Evolutionary conservation across 2,113 vertebrate genomes (phyloP), one percentile per base, ranked within the genome.

Genomic region (Triplophysa dalaica): DNA sequence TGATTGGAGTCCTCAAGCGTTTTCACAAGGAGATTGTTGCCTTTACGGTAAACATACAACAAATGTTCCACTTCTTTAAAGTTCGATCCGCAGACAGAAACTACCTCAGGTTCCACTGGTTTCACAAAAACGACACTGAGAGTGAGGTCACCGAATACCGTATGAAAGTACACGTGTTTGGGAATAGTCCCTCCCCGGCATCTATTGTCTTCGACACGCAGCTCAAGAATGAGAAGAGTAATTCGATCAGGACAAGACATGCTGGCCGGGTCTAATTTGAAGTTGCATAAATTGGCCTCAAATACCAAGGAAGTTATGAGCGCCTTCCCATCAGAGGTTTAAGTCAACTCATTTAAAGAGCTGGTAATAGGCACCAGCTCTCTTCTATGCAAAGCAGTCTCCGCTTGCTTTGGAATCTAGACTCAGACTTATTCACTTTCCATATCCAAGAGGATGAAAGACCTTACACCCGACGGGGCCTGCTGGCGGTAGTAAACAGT

Each of bases 51-150:
- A 75, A 85, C n/a, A 50, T 85, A 8, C 24, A 83, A 12, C 83
- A 85, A 19, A 83, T 83, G 76, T 87, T 85, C 17, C 64, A 87
- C 56, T 62, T 68, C 12, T 87, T 83, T 26, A 13, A 54, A 5
- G 81, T 87, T 12, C 14, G 17, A 19, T 48, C 76, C 56, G 78
- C 58, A 3, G 16, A 84, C 54, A 16, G 62, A 3, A 50, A 84
- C 17, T 33, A 48, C 11, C 60, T 83, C 0, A 54, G 70, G 2
- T 87, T 84, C 38, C 58, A 79, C 0, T 86, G 82, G 84, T 70
- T 72, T 50, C 4, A 56, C 16, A 70, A 79, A 19, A 83, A 87
- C n/a, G 21, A 84, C 24, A 22, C 50, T 0, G n/a, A 66, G 8
- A 69, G 69, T n/a, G 73, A 76, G 4, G 14, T 83, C 2, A 33